A percentile compares a stretch with the other conserved stretches of the same genome.
These are phyloP conservation scores for Liasis olivaceus DNA, from an alignment of 2,797 vertebrate species.

Conservation along the genomic window DNA sequence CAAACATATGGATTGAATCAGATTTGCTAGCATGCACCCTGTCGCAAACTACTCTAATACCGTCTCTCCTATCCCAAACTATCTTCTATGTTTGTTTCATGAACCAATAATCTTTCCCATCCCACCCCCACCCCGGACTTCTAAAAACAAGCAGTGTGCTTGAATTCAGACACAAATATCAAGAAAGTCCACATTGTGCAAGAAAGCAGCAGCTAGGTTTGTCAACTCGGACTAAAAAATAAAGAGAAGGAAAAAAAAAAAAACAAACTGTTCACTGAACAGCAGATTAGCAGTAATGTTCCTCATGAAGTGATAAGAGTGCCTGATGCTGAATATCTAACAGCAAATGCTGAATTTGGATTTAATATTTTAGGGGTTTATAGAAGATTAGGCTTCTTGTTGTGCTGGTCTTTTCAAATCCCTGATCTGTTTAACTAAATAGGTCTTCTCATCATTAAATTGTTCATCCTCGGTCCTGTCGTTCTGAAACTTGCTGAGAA, in stretches of 20 bases:
- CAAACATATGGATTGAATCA: slow-evolving; percentile 73
- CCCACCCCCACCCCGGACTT: slow-evolving; percentile 67
- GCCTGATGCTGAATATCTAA: slow-evolving; percentile 82
- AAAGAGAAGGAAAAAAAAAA: slow-evolving; percentile 77
- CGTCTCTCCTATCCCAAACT: slow-evolving; percentile 72
- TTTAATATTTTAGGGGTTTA: slow-evolving; percentile 74
- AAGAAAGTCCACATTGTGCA: slow-evolving; percentile 85
- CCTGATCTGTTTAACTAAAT: slow-evolving; percentile 98
- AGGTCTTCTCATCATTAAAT: slow-evolving; percentile 98
- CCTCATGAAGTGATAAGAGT: slow-evolving; percentile 80
- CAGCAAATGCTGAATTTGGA: slow-evolving; percentile 84
- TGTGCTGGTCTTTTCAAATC: slow-evolving; percentile 95
- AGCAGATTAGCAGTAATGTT: slow-evolving; percentile 87
- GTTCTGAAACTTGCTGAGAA: slow-evolving; percentile 98
- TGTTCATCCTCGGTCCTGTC: slow-evolving; percentile 97
- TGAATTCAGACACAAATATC: slow-evolving; percentile 80
- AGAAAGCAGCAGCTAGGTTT: slow-evolving; percentile 90
- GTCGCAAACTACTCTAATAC: slow-evolving; percentile 71
- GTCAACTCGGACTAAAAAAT: slow-evolving; percentile 80
- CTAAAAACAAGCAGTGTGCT: slow-evolving; percentile 74
- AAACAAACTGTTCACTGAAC: slow-evolving; percentile 80
- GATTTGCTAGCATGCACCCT: slow-evolving; percentile 83
- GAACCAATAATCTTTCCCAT: slow-evolving; percentile 69
- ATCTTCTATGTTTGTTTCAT: slow-evolving; percentile 70
- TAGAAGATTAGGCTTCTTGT: slow-evolving; percentile 88